Evolutionary conservation across 2,797 vertebrate genomes (phyloP).

Genomic region (Syngnathus rostellatus): DNA sequence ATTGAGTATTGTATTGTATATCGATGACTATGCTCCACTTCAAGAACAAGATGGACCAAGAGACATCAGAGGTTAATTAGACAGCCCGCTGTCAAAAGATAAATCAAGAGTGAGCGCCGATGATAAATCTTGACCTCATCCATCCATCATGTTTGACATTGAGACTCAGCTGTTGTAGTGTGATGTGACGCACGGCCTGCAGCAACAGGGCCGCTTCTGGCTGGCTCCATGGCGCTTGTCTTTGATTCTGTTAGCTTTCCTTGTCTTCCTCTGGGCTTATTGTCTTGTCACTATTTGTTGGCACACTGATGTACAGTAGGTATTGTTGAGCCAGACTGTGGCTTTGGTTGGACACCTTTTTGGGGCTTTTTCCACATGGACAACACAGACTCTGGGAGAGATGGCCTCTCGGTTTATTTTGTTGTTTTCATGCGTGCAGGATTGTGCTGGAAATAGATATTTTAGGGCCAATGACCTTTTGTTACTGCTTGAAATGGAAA

Average conservation of each 20-base stretch:
- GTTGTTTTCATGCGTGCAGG: no score
- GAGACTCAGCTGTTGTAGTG: slow-evolving; percentile 26
- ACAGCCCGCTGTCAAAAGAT: slow-evolving; percentile 49
- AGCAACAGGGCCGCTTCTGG: slow-evolving; percentile 27
- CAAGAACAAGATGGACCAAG: background rate
- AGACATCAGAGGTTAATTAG: slow-evolving; percentile 32
- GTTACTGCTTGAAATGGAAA: background rate
- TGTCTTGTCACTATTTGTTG: slow-evolving; percentile 36
- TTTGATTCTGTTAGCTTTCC: slow-evolving; percentile 16
- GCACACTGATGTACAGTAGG: slow-evolving; percentile 53
- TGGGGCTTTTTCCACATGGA: background rate
- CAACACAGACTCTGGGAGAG: background rate
- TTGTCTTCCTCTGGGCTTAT: slow-evolving; percentile 13
- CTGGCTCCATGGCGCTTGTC: slow-evolving; percentile 21
- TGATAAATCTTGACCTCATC: slow-evolving; percentile 46
- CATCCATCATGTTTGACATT: slow-evolving; percentile 23
- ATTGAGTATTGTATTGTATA: no score
- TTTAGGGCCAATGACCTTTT: no score
- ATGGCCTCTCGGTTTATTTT: background rate
- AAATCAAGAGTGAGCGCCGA: slow-evolving; percentile 22
- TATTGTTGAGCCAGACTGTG: slow-evolving; percentile 25
- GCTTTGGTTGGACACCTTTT: slow-evolving; percentile 53
- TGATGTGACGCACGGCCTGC: slow-evolving; percentile 34
- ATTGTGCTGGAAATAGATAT: background rate
- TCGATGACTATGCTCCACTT: no score